Evolutionary conservation across 2,113 vertebrate species (phyloP).

Genomic region (human (Homo sapiens)): DNA sequence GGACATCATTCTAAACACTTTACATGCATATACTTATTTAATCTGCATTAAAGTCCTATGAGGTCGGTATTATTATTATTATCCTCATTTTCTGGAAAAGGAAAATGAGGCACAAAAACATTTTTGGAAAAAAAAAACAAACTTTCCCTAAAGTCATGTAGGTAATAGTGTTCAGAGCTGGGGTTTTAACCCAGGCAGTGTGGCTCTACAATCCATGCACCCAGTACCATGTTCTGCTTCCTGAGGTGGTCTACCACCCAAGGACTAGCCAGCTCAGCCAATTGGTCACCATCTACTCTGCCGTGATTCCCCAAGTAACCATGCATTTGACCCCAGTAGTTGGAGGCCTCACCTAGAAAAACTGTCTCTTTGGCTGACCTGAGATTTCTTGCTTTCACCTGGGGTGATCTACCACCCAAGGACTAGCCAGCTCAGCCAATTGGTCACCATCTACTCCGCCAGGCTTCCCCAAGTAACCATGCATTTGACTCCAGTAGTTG

Average conservation of each 20-base stretch:
- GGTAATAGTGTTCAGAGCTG: not conserved
- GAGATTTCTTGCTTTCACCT: not conserved
- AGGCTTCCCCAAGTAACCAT: not conserved
- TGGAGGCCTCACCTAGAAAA: not conserved
- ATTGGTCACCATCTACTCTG: not conserved
- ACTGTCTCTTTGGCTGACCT: not conserved
- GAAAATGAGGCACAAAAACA: not conserved
- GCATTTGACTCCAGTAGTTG: not conserved
- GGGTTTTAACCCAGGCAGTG: not conserved
- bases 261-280: not conserved
- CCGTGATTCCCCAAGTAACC: not conserved
- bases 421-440: not conserved
- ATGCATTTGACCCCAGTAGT: not conserved
- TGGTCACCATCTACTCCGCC: not conserved
- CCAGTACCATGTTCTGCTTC: not conserved
- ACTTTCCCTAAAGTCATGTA: not conserved
- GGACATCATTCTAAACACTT: not conserved
- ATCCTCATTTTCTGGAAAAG: not conserved
- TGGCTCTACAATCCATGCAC: not conserved
- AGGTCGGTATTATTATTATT: not conserved
- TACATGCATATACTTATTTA: not conserved
- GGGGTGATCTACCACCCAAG: not conserved
- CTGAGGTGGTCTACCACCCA: not conserved
- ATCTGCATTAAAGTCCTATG: not conserved
- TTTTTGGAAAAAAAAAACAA: not conserved